Base-by-base conservation (phyloP, 2,797 vertebrate genomes). In the Chelidonichthys spinosus region DNA sequence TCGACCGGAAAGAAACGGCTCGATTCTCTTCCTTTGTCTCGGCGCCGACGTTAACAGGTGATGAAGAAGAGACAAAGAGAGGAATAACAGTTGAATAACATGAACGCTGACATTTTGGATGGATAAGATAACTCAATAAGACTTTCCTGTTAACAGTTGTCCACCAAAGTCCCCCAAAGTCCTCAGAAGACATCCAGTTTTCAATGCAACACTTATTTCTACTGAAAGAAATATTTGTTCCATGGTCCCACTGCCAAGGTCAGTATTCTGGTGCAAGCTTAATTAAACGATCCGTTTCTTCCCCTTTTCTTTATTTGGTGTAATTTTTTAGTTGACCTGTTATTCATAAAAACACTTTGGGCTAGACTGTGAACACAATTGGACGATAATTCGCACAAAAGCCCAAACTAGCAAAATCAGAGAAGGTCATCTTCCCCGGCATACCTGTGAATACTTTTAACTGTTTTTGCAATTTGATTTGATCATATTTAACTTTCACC, bases 401-500 rank as follows among this genome's bases (percentile, higher is more conserved):
- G 17, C 13, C 25, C 33, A 35, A 37, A 36, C 47, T 1, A 58
- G 11, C 2, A 35, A 53, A 67, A 65, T 54, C 53, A 56, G 10
- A 69, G 69, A 81, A 85, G 82, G 64, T 85, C 62, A 46, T 53
- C 25, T 82, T 83, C 18, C 46, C 55, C 25, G 4, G 36, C 1
- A 46, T 15, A 64, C 39, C 15, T 60, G 25, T 59, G 40, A 78
- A 78, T 66, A 64, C 40, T 62, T 71, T 59, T 32, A 59, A 33
- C n/a, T 40, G 11, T 17, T 70, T 25, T 59, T 6, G 4, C 68
- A 37, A 40, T 74, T 82, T 78, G 37, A 78, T 79, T 72, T 74
- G 25, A 79, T 83, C 54, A 55, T 40, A 80, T 82, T 84, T 85
- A 72, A 79, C 80, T 74, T 82, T 78, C 1, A 56, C 52, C 42